A percentile compares a stretch with the other conserved stretches of the same genome.
Evolutionary conservation across 2,113 vertebrate genomes (phyloP).

Genomic region (Scolopax mira): DNA sequence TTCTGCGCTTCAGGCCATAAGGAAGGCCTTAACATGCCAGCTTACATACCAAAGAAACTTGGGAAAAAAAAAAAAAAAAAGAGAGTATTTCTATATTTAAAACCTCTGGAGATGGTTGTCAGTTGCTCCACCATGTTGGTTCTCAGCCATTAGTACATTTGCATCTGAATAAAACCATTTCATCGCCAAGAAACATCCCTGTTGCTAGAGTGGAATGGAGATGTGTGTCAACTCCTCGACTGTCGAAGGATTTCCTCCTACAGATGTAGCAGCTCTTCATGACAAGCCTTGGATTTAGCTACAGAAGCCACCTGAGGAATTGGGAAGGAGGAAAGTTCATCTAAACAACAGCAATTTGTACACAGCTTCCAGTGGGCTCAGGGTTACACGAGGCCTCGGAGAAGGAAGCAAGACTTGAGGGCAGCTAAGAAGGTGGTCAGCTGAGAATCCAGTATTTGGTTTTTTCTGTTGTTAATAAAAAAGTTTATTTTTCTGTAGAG

Average conservation of each 20-base stretch:
- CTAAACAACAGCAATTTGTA: not conserved
- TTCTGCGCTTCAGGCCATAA: not conserved
- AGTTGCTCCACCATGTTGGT: not conserved
- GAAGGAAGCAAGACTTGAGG: not conserved
- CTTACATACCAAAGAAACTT: not conserved
- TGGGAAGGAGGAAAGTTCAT: not conserved
- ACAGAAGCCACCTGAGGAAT: not conserved
- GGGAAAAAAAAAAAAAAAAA: not conserved
- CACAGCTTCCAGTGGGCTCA: not conserved
- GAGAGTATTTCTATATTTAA: not conserved
- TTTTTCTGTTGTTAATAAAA: not conserved
- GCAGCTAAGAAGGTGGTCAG: not conserved
- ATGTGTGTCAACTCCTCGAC: not conserved
- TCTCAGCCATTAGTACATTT: not conserved
- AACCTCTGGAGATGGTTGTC: not conserved
- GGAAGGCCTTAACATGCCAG: not conserved
- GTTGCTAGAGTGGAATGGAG: not conserved
- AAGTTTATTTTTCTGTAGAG: not conserved
- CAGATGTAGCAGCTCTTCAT: fast-evolving
- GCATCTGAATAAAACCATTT: not conserved
- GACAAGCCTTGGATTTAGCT: not conserved
- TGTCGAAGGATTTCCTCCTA: not conserved
- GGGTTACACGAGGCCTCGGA: fast-evolving
- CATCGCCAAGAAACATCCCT: not conserved
- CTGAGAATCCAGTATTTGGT: not conserved